Percentiles rank a stretch among this genome's conserved stretches.
phyloP scores from a whole-genome alignment of 2,113 vertebrate species.

The Centropus unirufus region DNA sequence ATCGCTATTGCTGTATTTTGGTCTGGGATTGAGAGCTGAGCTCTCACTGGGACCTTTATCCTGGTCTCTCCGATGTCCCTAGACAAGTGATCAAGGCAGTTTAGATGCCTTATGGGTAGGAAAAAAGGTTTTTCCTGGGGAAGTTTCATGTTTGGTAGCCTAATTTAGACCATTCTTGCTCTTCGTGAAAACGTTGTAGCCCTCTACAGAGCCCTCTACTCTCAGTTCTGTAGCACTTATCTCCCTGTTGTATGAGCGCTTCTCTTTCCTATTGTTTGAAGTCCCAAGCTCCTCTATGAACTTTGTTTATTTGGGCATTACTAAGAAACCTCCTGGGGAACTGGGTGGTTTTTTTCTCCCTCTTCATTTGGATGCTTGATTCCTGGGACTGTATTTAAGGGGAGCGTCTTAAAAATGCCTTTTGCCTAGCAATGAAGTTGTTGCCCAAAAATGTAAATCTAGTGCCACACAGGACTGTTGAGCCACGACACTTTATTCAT shows the following conservation, averaged over 20 bases:
- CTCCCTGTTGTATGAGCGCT: background rate
- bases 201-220: background rate
- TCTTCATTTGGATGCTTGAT: background rate
- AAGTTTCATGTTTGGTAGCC: background rate
- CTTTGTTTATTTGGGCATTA: background rate
- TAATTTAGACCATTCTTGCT: background rate
- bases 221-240: background rate
- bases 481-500: background rate
- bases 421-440: background rate
- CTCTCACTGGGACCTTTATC: background rate
- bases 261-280: background rate
- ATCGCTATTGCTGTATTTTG: background rate
- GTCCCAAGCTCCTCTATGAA: background rate
- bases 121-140: background rate
- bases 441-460: conserved; percentile 2
- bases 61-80: background rate
- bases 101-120: background rate
- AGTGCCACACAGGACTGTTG: background rate
- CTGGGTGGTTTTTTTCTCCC: background rate
- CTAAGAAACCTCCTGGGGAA: background rate
- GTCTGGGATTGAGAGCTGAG: background rate
- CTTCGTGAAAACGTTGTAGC: background rate
- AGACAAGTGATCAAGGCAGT: background rate
- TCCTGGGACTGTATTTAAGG: background rate
- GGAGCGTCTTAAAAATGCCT: background rate